These are phyloP conservation scores for Drosophila persimilis DNA, from an alignment of 1,140 invertebrate species.

Conservation along the genomic window DNA sequence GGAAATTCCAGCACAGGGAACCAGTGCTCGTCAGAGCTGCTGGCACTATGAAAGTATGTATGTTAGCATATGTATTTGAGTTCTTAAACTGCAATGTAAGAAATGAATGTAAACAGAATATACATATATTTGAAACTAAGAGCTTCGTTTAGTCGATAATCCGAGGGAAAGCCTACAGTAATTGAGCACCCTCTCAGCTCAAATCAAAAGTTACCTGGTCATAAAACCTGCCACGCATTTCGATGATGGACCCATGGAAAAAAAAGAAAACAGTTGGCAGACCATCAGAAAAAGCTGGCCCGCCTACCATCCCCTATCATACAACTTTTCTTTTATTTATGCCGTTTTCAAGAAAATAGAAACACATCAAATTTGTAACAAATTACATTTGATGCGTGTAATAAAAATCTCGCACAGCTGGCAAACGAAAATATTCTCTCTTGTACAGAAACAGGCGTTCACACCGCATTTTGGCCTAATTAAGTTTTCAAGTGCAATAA, in stretches of 20 bases:
- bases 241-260: conserved; percentile 57
- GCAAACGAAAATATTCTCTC: conserved; percentile 38
- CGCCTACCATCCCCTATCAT: conserved; percentile 12
- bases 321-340: conserved; percentile 73
- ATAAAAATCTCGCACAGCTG: conserved; percentile 77
- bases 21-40: conserved; percentile 4
- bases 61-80: too few relatives aligned
- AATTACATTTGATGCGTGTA: conserved; percentile 81
- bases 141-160: not conserved
- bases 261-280: conserved; percentile 42
- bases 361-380: conserved; percentile 82
- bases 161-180: conserved; percentile 10
- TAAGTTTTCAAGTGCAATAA: conserved; percentile 83
- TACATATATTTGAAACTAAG: not conserved
- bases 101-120: not conserved
- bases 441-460: conserved; percentile 63
- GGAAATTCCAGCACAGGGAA: conserved; percentile 46
- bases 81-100: not conserved
- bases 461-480: conserved; percentile 81
- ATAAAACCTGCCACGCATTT: conserved; percentile 73
- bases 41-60: not conserved
- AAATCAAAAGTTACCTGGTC: conserved; percentile 62
- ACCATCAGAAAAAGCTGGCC: conserved; percentile 34
- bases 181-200: conserved; percentile 4
- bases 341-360: conserved; percentile 74